Evolutionary conservation across 1,140 invertebrate genomes (phyloP).

Genomic region (Drosophila aff.): DNA sequence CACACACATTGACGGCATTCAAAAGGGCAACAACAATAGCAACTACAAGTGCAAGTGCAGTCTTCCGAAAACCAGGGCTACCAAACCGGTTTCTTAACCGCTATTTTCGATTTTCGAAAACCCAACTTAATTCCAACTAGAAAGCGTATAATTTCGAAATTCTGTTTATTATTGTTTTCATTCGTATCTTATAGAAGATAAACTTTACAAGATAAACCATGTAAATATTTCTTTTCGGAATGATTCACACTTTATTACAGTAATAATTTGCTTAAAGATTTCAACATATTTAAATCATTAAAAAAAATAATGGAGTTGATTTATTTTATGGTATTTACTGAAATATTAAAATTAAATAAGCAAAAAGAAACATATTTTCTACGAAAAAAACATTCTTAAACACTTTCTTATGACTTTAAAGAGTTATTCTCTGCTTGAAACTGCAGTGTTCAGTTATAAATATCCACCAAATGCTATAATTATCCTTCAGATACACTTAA

Average conservation of each 20-base stretch:
- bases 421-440: not conserved
- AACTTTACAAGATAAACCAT: not conserved
- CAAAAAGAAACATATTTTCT: too few species aligned
- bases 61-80: constrained; percentile 48
- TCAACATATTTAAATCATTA: not conserved
- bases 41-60: constrained; percentile 54
- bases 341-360: too few species aligned
- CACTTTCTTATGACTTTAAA: too few species aligned
- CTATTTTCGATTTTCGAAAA: constrained; percentile 5
- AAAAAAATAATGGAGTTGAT: not conserved
- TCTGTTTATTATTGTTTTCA: not conserved
- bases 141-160: constrained; percentile 4
- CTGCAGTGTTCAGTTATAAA: not conserved
- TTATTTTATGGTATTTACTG: too few species aligned
- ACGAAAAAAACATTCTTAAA: not conserved
- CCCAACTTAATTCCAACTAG: constrained; percentile 3
- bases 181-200: not conserved
- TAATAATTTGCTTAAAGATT: not conserved
- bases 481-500: not conserved
- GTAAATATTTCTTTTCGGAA: not conserved
- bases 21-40: constrained; percentile 65
- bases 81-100: constrained; percentile 44
- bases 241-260: not conserved
- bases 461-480: not conserved
- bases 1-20: constrained; percentile 18